phyloP scores from a whole-genome alignment of 2,888 invertebrate species.

The Bruchidius siliquastri region DNA sequence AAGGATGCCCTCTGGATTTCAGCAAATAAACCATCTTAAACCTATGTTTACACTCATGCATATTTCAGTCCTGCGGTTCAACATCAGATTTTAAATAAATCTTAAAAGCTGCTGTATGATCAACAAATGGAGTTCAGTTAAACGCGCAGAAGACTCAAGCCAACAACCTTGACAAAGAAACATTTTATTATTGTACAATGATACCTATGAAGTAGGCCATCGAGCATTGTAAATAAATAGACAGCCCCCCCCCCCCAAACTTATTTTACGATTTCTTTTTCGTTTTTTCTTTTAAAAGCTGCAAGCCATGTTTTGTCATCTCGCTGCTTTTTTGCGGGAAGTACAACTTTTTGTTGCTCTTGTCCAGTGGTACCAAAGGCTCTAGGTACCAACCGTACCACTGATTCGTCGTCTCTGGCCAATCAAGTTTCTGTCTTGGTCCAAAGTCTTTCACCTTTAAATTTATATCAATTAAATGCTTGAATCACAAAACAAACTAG shows the following conservation, averaged over 20 bases:
- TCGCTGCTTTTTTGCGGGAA: slow-evolving; percentile 23
- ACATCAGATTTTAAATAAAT: too few species aligned
- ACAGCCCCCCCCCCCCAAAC: too few species aligned
- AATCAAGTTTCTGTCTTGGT: slow-evolving; percentile 34
- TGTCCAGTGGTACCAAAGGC: slow-evolving; percentile 28
- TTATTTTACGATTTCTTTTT: slow-evolving; percentile 7
- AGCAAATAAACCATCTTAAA: too few species aligned
- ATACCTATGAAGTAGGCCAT: neutral
- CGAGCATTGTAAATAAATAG: too few species aligned
- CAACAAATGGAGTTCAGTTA: too few species aligned
- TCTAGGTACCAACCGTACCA: slow-evolving; percentile 37
- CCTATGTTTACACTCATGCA: too few species aligned
- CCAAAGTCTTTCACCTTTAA: slow-evolving; percentile 25
- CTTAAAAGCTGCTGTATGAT: too few species aligned
- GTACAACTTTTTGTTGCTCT: slow-evolving; percentile 32
- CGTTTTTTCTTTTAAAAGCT: slow-evolving; percentile 12
- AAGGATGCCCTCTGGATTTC: too few species aligned
- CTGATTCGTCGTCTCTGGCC: slow-evolving; percentile 41
- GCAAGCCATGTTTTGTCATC: slow-evolving; percentile 21
- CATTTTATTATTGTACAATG: neutral
- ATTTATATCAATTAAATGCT: neutral
- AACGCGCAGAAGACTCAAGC: too few species aligned
- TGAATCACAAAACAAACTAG: too few species aligned
- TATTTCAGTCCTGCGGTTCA: too few species aligned
- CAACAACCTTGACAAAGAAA: too few species aligned